phyloP scores from a whole-genome alignment of 2,888 invertebrate genomes.

The Schrankia costaestrigalis region DNA sequence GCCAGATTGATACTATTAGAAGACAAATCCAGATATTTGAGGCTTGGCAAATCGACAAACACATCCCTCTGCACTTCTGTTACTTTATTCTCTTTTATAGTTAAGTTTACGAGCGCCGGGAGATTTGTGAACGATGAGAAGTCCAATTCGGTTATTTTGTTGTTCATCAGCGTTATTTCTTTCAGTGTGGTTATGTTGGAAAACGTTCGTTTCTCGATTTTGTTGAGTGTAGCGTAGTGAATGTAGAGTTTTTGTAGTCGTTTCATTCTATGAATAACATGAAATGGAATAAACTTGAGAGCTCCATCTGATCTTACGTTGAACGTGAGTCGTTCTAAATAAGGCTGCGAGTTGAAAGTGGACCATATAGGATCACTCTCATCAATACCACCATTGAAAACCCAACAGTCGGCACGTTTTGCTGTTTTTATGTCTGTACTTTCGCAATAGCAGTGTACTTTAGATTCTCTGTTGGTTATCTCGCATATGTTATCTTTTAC shows the following conservation, averaged over 20 bases:
- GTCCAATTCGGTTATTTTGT: constrained; percentile 85
- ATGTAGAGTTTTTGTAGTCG: constrained; percentile 85
- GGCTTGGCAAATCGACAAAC: constrained; percentile 86
- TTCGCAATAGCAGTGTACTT: constrained; percentile 85
- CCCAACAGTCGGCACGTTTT: constrained; percentile 87
- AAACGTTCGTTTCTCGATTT: constrained; percentile 86
- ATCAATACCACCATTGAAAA: constrained; percentile 85
- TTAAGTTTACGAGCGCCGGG: constrained; percentile 84
- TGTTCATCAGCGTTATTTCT: constrained; percentile 85
- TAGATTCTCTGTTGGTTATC: constrained; percentile 75
- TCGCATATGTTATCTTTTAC: constrained; percentile 81
- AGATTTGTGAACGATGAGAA: constrained; percentile 88
- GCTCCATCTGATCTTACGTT: constrained; percentile 85
- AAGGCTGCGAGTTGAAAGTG: constrained; percentile 85
- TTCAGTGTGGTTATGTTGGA: constrained; percentile 86
- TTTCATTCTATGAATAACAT: constrained; percentile 83
- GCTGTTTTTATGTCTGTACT: constrained; percentile 78
- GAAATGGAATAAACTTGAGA: constrained; percentile 85
- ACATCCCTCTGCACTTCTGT: constrained; percentile 87
- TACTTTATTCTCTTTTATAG: constrained; percentile 88
- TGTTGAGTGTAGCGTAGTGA: constrained; percentile 86
- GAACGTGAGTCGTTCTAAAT: constrained; percentile 84
- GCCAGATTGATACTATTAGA: constrained; percentile 91
- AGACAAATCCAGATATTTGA: constrained; percentile 89
- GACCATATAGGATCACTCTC: constrained; percentile 87